phyloP scores from a whole-genome alignment of 2,797 vertebrate species.

The Brachyrhaphis roseni region DNA sequence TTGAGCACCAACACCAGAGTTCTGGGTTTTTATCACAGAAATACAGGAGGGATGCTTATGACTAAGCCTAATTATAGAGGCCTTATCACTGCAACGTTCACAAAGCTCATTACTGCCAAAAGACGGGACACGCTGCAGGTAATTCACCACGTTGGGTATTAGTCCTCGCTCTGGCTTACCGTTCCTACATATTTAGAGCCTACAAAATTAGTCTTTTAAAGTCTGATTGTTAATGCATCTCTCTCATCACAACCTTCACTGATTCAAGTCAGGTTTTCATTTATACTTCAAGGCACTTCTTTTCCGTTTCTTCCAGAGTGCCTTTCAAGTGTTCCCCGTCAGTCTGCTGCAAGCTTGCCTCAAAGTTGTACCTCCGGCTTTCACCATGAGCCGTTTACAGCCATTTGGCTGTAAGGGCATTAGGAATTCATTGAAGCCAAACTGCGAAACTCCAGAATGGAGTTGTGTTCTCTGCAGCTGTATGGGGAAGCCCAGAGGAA shows the following conservation, averaged over 20 bases:
- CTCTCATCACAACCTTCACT: slow-evolving; percentile 54
- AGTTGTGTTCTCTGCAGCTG: slow-evolving; percentile 50
- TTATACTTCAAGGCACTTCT: slow-evolving; percentile 63
- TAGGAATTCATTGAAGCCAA: slow-evolving; percentile 22
- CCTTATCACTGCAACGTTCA: slow-evolving; percentile 80
- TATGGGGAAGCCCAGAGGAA: slow-evolving; percentile 62
- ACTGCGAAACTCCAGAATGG: slow-evolving; percentile 37
- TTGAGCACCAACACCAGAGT: slow-evolving; percentile 60
- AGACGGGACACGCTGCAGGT: slow-evolving; percentile 78
- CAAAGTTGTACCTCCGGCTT: slow-evolving; percentile 21
- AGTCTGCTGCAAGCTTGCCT: slow-evolving; percentile 22
- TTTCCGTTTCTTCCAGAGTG: slow-evolving; percentile 52
- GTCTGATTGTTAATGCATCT: slow-evolving; percentile 73
- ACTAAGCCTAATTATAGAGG: slow-evolving; percentile 85
- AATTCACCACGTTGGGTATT: slow-evolving; percentile 78
- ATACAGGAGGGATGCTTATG: slow-evolving; percentile 83
- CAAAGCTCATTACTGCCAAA: slow-evolving; percentile 84
- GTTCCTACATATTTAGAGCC: slow-evolving; percentile 75
- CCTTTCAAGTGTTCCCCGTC: slow-evolving; percentile 46
- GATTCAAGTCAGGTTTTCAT: slow-evolving; percentile 67
- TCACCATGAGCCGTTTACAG: slow-evolving; percentile 6
- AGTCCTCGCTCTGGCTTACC: slow-evolving; percentile 70
- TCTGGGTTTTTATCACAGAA: slow-evolving; percentile 82
- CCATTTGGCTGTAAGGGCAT: slow-evolving; percentile 21
- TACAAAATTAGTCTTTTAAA: slow-evolving; percentile 77